Percentiles rank a stretch among this genome's conserved stretches.
Conservation (phyloP, 2,113 vertebrate genomes). For the Oncorhynchus kisutch region DNA sequence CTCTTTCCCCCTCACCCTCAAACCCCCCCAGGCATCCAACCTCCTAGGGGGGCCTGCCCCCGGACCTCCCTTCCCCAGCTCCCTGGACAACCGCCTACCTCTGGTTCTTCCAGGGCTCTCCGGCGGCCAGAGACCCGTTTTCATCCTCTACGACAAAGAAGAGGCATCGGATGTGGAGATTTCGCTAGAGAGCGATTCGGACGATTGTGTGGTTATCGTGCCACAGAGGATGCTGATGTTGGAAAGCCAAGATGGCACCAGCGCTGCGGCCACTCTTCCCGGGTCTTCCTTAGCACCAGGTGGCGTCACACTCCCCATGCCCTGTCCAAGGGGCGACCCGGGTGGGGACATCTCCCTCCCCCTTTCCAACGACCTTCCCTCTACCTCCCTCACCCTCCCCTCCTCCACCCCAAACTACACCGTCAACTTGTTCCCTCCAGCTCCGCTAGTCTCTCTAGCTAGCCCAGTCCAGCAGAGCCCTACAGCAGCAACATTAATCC, state of each 20-base stretch:
- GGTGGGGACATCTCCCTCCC: constrained; percentile 32
- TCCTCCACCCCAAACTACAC: constrained; percentile 46
- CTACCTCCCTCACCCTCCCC: constrained; percentile 57
- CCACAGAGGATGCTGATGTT: constrained; percentile 78
- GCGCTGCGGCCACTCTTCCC: constrained; percentile 25
- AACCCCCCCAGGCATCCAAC: constrained; percentile 63
- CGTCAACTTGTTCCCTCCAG: constrained; percentile 65
- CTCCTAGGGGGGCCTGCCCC: constrained; percentile 60
- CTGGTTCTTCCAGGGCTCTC: constrained; percentile 62
- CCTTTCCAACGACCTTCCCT: constrained; percentile 59
- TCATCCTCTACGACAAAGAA: constrained; percentile 87
- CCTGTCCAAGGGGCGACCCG: constrained; percentile 47
- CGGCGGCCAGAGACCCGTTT: constrained; percentile 77
- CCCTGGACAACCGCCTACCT: constrained; percentile 76
- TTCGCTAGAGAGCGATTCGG: constrained; percentile 86
- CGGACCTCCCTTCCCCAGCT: constrained; percentile 61
- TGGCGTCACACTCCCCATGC: neutral
- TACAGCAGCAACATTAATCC: constrained; percentile 54
- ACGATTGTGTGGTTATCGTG: constrained; percentile 89
- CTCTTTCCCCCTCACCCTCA: constrained; percentile 71
- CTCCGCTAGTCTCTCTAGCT: constrained; percentile 69
- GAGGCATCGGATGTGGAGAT: constrained; percentile 87
- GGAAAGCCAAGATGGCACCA: constrained; percentile 53
- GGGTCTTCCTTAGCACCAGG: constrained; percentile 24
- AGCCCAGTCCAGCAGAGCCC: constrained; percentile 46